phyloP scores from a whole-genome alignment of 2,113 vertebrate genomes.

The Atractosteus spatula region DNA sequence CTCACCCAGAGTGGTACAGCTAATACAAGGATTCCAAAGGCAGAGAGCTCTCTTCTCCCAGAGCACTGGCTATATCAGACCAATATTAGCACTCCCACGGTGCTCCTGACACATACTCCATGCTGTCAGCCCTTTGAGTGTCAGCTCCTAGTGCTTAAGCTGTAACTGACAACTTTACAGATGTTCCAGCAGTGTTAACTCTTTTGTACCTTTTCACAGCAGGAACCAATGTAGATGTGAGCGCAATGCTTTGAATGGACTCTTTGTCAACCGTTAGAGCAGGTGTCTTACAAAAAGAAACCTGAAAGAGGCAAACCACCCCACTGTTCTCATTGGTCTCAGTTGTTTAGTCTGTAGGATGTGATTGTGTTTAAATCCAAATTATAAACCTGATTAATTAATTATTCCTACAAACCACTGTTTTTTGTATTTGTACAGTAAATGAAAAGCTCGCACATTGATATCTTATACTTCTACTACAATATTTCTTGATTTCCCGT shows the following conservation, averaged over 20 bases:
- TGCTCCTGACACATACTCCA: not conserved
- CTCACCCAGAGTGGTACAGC: too few species aligned
- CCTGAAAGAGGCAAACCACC: too few species aligned
- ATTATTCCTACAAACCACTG: too few species aligned
- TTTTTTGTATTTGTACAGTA: too few species aligned
- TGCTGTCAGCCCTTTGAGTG: conserved; percentile 23
- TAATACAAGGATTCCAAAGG: not conserved
- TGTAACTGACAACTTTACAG: conserved; percentile 53
- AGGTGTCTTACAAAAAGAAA: conserved; percentile 1
- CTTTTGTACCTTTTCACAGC: conserved; percentile 25
- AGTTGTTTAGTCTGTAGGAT: too few species aligned
- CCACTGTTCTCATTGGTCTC: too few species aligned
- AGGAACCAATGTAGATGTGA: conserved; percentile 32
- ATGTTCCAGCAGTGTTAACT: conserved; percentile 27
- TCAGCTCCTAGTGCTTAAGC: conserved; percentile 45
- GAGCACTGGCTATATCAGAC: not conserved
- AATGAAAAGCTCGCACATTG: too few species aligned
- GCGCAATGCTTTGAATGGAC: conserved; percentile 46
- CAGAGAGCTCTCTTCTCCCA: not conserved
- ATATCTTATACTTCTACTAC: too few species aligned
- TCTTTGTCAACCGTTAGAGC: conserved; percentile 39
- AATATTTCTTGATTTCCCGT: too few species aligned
- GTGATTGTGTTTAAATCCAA: too few species aligned
- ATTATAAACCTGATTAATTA: too few species aligned
- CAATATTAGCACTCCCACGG: not conserved